phyloP scores from a whole-genome alignment of 2,113 vertebrate genomes.

The Notechis scutatus region DNA sequence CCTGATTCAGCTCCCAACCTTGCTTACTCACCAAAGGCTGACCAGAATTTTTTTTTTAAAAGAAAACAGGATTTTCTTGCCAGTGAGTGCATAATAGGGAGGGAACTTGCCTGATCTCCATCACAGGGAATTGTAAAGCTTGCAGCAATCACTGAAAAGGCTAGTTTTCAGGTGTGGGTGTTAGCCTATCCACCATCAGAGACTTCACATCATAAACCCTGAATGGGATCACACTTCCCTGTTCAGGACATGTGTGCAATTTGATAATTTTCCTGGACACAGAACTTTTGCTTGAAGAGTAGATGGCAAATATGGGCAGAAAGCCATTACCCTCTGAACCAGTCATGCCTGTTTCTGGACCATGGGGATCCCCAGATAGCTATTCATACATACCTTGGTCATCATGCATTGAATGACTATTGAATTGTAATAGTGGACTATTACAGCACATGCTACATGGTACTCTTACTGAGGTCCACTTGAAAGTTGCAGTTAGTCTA shows the following conservation, averaged over 20 bases:
- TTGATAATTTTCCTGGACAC: background rate
- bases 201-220: background rate
- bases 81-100: background rate
- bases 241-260: background rate
- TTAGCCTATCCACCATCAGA: background rate
- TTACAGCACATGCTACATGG: background rate
- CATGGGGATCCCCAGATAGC: background rate
- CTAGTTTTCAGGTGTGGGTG: background rate
- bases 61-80: background rate
- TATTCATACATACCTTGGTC: background rate
- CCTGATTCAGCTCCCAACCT: background rate
- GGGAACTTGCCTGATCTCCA: background rate
- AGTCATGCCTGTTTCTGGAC: background rate
- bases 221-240: background rate
- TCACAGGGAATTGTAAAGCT: background rate
- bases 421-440: background rate
- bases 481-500: background rate
- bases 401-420: background rate
- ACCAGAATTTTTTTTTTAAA: background rate
- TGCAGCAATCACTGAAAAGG: background rate
- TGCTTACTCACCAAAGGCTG: background rate
- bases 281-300: background rate
- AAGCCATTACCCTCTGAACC: background rate
- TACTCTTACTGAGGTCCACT: background rate
- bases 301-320: background rate